Evolutionary conservation across 2,888 invertebrate genomes (phyloP).

Genomic region (Standfussiana lucernea): DNA sequence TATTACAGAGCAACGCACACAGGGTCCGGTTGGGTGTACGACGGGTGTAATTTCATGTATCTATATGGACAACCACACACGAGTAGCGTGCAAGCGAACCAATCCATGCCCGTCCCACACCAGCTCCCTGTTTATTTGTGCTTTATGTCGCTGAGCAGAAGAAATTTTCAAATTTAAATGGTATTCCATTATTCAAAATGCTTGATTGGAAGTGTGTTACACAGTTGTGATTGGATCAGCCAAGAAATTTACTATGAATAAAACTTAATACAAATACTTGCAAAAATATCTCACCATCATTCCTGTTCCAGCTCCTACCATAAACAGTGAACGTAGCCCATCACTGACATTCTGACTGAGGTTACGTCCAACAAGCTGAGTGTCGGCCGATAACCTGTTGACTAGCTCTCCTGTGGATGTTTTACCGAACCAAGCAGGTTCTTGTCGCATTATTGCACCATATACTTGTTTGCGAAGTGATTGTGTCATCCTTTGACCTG

Average conservation of each 20-base stretch:
- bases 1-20: background rate
- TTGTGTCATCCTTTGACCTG: conserved; percentile 97
- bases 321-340: conserved; percentile 96
- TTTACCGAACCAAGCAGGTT: conserved; percentile 97
- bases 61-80: background rate
- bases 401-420: conserved; percentile 97
- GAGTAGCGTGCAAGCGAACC: background rate
- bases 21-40: background rate
- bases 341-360: conserved; percentile 98
- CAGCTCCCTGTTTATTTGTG: background rate
- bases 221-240: background rate
- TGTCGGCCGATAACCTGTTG: conserved; percentile 97
- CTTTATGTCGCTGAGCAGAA: background rate
- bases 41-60: background rate
- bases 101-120: background rate
- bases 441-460: conserved; percentile 95
- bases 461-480: conserved; percentile 94
- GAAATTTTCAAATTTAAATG: too few species aligned
- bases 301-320: conserved; percentile 96
- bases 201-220: background rate
- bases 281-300: conserved; percentile 95
- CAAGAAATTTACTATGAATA: too few species aligned
- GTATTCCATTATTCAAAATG: background rate
- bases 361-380: conserved; percentile 97
- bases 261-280: background rate